These are phyloP conservation scores for Strigamia crassipes DNA, from an alignment of 2,888 invertebrate genomes.

Conservation along the genomic window DNA sequence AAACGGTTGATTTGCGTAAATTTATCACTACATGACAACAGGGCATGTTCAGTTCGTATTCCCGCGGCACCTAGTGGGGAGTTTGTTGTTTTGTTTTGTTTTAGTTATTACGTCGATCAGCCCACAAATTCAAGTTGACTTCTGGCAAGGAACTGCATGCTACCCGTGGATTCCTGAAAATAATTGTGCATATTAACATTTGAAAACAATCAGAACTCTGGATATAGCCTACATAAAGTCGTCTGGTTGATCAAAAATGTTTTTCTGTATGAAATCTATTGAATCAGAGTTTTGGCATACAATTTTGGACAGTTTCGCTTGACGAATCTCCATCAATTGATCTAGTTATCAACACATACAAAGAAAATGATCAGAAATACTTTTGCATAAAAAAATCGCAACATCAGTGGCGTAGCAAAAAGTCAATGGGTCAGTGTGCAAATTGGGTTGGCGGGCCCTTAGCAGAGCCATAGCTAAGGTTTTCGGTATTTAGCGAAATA, in stretches of 20 bases:
- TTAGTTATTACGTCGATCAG: constrained; percentile 63
- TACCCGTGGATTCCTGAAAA: constrained; percentile 76
- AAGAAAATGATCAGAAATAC: not conserved
- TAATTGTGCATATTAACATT: not conserved
- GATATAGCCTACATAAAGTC: constrained; percentile 71
- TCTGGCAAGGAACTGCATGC: constrained; percentile 80
- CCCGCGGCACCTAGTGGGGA: too few species aligned
- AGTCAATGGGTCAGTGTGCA: too few species aligned
- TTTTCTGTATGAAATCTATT: constrained; percentile 82
- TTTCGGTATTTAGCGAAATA: too few species aligned
- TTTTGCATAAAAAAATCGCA: too few species aligned
- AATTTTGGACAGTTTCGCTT: constrained; percentile 80
- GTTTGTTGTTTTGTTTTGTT: not conserved
- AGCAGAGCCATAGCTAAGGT: too few species aligned
- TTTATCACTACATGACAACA: too few species aligned
- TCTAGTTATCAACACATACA: constrained; percentile 52
- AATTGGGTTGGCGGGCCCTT: too few species aligned
- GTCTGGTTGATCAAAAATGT: constrained; percentile 87
- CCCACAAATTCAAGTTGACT: constrained; percentile 81
- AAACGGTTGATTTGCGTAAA: too few species aligned
- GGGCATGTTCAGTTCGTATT: too few species aligned
- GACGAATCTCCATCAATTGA: constrained; percentile 81
- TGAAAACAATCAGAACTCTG: not conserved
- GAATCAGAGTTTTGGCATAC: constrained; percentile 89
- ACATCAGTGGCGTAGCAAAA: too few species aligned